Conservation (phyloP, 2,888 invertebrate species). For the Urechis unicinctus region DNA sequence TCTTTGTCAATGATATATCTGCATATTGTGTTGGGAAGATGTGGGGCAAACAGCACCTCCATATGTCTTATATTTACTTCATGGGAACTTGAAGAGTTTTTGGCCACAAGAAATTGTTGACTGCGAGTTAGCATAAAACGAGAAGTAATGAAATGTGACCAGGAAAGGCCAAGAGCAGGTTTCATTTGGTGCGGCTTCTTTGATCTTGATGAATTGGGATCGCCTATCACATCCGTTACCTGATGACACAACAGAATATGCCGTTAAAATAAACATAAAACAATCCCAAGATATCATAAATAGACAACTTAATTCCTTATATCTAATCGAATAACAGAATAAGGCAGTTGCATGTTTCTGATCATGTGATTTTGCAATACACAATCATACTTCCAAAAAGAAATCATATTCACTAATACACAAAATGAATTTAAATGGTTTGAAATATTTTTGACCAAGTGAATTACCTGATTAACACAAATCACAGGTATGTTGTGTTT, state of each 20-base stretch:
- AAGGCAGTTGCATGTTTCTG: too few species aligned
- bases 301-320: too few species aligned
- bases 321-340: too few species aligned
- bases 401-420: not conserved
- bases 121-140: slow-evolving; percentile 55
- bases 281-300: too few species aligned
- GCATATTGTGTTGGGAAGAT: slow-evolving; percentile 53
- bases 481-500: slow-evolving; percentile 59
- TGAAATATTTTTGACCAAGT: not conserved
- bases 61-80: slow-evolving; percentile 37
- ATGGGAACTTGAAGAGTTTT: not conserved
- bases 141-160: slow-evolving; percentile 63
- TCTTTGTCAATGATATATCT: slow-evolving; percentile 55
- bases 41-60: slow-evolving; percentile 59
- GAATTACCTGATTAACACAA: slow-evolving; percentile 66
- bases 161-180: slow-evolving; percentile 62
- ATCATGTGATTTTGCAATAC: too few species aligned
- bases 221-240: not conserved
- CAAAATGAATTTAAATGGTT: not conserved
- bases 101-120: not conserved
- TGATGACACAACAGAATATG: not conserved
- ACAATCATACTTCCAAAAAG: too few species aligned
- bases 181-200: slow-evolving; percentile 27
- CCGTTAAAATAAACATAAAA: too few species aligned
- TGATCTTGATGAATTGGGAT: too few species aligned